Base-by-base conservation (phyloP, 1,140 invertebrate genomes). In the Apis dorsata region DNA sequence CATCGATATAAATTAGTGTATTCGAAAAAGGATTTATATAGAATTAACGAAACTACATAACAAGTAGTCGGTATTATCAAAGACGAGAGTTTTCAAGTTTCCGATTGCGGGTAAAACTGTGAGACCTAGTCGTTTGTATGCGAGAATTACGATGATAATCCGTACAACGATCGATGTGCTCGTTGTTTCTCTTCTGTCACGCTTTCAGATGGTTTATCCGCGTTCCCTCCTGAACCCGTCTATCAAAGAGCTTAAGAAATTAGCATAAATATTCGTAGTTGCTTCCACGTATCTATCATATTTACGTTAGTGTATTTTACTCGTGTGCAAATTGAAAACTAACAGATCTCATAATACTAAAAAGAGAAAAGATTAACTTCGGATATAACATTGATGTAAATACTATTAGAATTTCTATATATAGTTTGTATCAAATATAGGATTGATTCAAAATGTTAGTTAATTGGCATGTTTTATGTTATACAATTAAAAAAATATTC, bases 201-300 rank as follows among this genome's bases (percentile, higher is more conserved):
- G 65, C 44, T 82, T 68, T 82, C 80, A 82, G 63, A 69, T 55
- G 53, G 57, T 77, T 77, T 44, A 81, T 55, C 19, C 63, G 44
- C 53, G 70, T 65, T 24, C 60, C n/a, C 60, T 11, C 34, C 63
- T 34, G 72, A 75, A 34, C 79, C 72, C 80, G 80, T 81, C 80
- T 76, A 81, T 81, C 80, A 68, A 28, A 44, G 7, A 34, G 80
- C 80, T 81, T 81, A 81, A 81, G 72, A 81, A 81, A 81, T 81
- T 81, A 81, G 72, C 80, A 81, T 81, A 81, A 81, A 81, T 81
- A 81, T 81, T 81, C 80, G 72, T 76, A 59, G 72, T 59, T 68
- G 63, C 34, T n/a, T 34, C 15, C n/a, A 17, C 15, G 55, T 73
- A 81, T 81, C 73, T 81, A 81, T 81, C 73, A 81, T 81, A 76